phyloP scores from a whole-genome alignment of 1,140 invertebrate species.

The Halictus rubicundus region DNA sequence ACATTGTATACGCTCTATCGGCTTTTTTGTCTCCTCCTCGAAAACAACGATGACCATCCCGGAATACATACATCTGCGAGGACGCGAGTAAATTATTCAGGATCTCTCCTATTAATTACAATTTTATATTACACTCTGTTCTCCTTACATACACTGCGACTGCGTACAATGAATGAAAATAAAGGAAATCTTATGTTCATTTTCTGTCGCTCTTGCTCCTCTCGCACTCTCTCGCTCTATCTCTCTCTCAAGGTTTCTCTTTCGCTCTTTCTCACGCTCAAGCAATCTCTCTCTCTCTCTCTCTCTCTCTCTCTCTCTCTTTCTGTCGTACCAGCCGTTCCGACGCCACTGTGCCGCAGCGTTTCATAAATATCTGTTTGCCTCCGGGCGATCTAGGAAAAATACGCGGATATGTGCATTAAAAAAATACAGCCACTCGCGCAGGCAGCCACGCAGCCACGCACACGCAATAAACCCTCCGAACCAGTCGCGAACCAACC shows the following conservation, averaged over 20 bases:
- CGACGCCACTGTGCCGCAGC: neutral
- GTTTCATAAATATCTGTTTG: constrained; percentile 36
- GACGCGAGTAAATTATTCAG: constrained; percentile 70
- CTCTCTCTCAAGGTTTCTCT: neutral
- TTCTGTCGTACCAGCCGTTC: neutral
- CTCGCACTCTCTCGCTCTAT: neutral
- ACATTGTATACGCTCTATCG: neutral
- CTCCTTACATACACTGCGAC: constrained; percentile 31
- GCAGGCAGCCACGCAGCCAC: constrained; percentile 19
- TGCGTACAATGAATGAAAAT: constrained; percentile 32
- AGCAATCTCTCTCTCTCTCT: neutral
- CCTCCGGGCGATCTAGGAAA: constrained; percentile 36
- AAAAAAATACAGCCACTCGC: constrained; percentile 41
- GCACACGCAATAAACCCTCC: constrained; percentile 4
- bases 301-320: neutral
- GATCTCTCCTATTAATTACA: constrained; percentile 65
- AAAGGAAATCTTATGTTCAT: constrained; percentile 26
- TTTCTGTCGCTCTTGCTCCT: neutral
- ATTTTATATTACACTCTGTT: constrained; percentile 57
- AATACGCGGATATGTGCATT: constrained; percentile 57
- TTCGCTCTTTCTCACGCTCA: neutral
- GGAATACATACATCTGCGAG: constrained; percentile 7
- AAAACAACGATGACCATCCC: neutral
- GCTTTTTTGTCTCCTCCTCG: neutral
- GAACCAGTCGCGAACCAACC: neutral